Evolutionary conservation across 2,113 vertebrate genomes (phyloP).

Genomic region (Lepus timidus): DNA sequence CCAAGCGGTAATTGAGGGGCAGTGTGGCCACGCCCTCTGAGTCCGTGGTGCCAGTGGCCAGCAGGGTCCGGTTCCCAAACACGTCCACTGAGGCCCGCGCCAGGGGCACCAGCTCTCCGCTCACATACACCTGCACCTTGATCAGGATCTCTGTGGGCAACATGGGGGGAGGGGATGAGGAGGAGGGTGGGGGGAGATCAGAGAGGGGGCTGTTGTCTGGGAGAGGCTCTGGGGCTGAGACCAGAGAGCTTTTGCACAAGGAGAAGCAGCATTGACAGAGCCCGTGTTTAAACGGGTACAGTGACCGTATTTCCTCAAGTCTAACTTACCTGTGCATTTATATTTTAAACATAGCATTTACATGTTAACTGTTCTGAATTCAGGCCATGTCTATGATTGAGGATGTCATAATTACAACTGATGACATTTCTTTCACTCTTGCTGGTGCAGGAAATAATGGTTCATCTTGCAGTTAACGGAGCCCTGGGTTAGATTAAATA

Average conservation of each 20-base stretch:
- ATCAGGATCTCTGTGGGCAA: slow-evolving; percentile 92
- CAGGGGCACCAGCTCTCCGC: slow-evolving; percentile 94
- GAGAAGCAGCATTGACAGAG: neutral
- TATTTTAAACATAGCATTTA: neutral
- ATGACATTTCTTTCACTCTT: slow-evolving; percentile 1
- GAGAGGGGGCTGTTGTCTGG: neutral
- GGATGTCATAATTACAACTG: neutral
- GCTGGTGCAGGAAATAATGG: neutral
- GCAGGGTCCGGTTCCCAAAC: slow-evolving; percentile 92
- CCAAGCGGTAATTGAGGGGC: slow-evolving; percentile 92
- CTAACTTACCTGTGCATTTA: neutral
- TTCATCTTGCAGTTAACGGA: neutral
- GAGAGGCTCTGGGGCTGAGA: neutral
- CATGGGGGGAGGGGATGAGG: slow-evolving; percentile 10
- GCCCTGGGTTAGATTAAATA: slow-evolving; percentile 8
- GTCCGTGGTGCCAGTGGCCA: slow-evolving; percentile 91
- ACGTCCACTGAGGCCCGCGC: slow-evolving; percentile 91
- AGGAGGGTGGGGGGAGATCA: neutral
- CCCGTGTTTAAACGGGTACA: neutral
- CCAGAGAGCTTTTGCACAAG: neutral
- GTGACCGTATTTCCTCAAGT: neutral
- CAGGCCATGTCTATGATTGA: neutral
- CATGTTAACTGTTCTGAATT: slow-evolving; percentile 12
- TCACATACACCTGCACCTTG: slow-evolving; percentile 97
- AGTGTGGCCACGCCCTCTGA: slow-evolving; percentile 90